Evolutionary conservation across 1,140 invertebrate species (phyloP), one percentile per base, ranked within the genome.

Genomic region (Saccostrea cuccullata): DNA sequence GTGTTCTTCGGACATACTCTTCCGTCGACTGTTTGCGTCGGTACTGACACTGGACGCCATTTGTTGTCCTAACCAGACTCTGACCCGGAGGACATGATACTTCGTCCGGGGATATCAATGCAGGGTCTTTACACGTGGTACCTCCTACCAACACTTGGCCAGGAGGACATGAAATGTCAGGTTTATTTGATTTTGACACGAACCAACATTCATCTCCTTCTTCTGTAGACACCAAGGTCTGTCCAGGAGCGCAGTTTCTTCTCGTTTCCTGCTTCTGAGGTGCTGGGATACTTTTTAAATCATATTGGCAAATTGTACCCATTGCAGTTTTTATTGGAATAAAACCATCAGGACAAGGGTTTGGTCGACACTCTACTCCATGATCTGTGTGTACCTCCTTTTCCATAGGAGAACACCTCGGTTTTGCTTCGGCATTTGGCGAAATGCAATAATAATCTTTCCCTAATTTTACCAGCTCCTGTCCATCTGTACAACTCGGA

Each of bases 31-130:
- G 36, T 84, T 20, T 12, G 36, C 58, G 30, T 82, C 56, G 36
- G 40, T 82, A 86, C 64, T 86, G 58, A 17, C 85, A 86, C 17
- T 70, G 20, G 30, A 47, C 85, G 26, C 85, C 85, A 86, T 86
- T 55, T 8, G 6, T 15, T 17, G 85, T 67, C 36, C n/a, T 67
- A 11, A 86, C 85, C 20, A 70, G 13, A 17, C 36, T 23, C 40
- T 67, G 64, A 13, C 64, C 85, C 2, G 47, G 15, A 40, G 85
- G 85, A 64, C 85, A 86, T 5, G 85, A 17, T n/a, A 40, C 26
- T 67, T 86, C 85, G 47, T 86, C 85, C 13, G 85, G 58, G 40
- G 58, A 64, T 36, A 86, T n/a, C n/a, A 67, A n/a, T n/a, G 17
- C 40, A 36, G 40, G 36, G 20, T 86, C 64, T 70, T 86, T 86